Percentiles rank a stretch among this genome's conserved stretches.
Conservation (phyloP, 2,797 vertebrate species). For the Salmo trutta region DNA sequence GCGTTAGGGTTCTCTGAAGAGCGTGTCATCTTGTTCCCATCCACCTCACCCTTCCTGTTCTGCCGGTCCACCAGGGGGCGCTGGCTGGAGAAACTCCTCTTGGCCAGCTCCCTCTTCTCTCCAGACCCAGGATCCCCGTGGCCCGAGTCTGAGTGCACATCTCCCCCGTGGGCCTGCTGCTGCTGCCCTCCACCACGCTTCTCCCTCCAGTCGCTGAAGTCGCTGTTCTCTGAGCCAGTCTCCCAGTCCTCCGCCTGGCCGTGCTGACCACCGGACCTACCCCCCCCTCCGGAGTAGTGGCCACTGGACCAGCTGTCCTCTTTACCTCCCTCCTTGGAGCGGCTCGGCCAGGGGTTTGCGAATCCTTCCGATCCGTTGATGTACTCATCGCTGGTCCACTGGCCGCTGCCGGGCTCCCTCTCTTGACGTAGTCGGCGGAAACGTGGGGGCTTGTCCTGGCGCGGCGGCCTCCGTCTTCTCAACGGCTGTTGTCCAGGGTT, state of each 20-base stretch:
- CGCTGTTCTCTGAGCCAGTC: slow-evolving; percentile 94
- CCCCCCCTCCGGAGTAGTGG: slow-evolving; percentile 62
- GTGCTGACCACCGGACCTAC: slow-evolving; percentile 65
- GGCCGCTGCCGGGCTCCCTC: slow-evolving; percentile 78
- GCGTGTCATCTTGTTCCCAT: slow-evolving; percentile 80
- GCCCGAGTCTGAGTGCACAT: slow-evolving; percentile 75
- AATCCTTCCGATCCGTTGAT: slow-evolving; percentile 75
- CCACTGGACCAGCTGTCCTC: slow-evolving; percentile 72
- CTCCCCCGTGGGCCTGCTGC: slow-evolving; percentile 55
- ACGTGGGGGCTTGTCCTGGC: slow-evolving; percentile 95
- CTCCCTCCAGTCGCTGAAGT: slow-evolving; percentile 90
- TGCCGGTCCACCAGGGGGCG: slow-evolving; percentile 91
- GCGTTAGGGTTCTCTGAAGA: slow-evolving; percentile 71
- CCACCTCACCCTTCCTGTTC: slow-evolving; percentile 90
- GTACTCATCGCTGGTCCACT: slow-evolving; percentile 89
- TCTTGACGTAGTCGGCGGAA: slow-evolving; percentile 94
- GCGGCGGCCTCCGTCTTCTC: slow-evolving; percentile 88
- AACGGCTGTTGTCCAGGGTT: slow-evolving; percentile 86
- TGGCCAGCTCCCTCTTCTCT: slow-evolving; percentile 94
- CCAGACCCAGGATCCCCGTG: slow-evolving; percentile 71
- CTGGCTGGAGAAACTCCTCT: slow-evolving; percentile 97
- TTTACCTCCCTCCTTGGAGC: slow-evolving; percentile 74
- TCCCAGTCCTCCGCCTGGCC: slow-evolving; percentile 94
- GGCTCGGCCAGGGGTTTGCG: slow-evolving; percentile 81
- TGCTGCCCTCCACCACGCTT: slow-evolving; percentile 70